Base-by-base conservation (phyloP, 1,140 invertebrate genomes). In the Riptortus pedestris region DNA sequence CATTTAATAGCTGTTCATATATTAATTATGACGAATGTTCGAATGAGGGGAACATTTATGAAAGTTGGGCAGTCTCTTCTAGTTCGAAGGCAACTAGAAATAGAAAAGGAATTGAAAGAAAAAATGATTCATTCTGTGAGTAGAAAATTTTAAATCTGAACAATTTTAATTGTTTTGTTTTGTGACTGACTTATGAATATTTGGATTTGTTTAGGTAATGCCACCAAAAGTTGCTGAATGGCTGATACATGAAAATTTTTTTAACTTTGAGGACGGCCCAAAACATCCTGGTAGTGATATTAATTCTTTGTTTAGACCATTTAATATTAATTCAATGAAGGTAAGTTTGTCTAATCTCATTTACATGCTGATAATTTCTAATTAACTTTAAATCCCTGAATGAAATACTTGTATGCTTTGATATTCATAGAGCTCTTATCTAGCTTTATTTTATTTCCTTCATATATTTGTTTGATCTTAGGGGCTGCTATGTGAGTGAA, bases 311-410 rank as follows among this genome's bases (percentile, higher is more conserved):
- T 95, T 95, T 72, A 79, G 92, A 60, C 92, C 92, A 2, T 96
- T 96, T 70, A 94, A 93, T 70, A 97, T 97, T 92, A 88, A 90
- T 73, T 85, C 86, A 38, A 96, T 96, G 90, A 85, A 93, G 65
- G 68, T 65, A 58, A 45, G n/a, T n/a, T n/a, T n/a, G n/a, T n/a
- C n/a, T n/a, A n/a, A n/a, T n/a, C n/a, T n/a, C n/a, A n/a, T n/a
- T n/a, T n/a, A n/a, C n/a, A n/a, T n/a, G n/a, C n/a, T n/a, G n/a
- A n/a, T n/a, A n/a, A n/a, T n/a, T n/a, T n/a, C n/a, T n/a, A n/a
- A n/a, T n/a, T n/a, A n/a, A n/a, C n/a, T n/a, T n/a, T n/a, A n/a
- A n/a, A n/a, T n/a, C n/a, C n/a, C n/a, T n/a, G n/a, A n/a, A n/a
- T n/a, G n/a, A n/a, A n/a, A n/a, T n/a, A n/a, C n/a, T n/a, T n/a